A percentile compares a stretch with the other conserved stretches of the same genome.
Evolutionary conservation across 2,888 invertebrate species (phyloP).

Genomic region (Habroteleia sp.): DNA sequence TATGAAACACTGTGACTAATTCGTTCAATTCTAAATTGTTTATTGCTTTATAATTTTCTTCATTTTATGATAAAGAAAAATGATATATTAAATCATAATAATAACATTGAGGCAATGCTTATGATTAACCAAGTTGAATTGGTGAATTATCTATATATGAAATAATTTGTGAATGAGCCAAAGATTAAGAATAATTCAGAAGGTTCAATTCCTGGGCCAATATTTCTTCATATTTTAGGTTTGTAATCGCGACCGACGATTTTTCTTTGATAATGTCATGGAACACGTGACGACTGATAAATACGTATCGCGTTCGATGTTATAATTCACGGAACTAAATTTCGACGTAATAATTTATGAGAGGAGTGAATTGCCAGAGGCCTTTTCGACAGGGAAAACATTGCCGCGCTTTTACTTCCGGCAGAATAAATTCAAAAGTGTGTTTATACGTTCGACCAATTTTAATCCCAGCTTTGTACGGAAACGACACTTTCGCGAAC

Average conservation of each 20-base stretch:
- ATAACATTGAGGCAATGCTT: too few relatives aligned
- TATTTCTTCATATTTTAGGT: background rate
- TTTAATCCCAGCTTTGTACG: constrained; percentile 52
- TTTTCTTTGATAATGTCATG: constrained; percentile 12
- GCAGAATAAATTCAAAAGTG: constrained; percentile 46
- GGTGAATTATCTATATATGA: too few relatives aligned
- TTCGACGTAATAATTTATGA: constrained; percentile 49
- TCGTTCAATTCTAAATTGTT: too few relatives aligned
- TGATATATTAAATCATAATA: too few relatives aligned
- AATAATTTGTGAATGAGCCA: too few relatives aligned
- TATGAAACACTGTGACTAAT: too few relatives aligned
- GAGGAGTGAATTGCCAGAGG: constrained; percentile 40
- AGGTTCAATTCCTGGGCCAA: background rate
- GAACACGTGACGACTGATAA: constrained; percentile 9
- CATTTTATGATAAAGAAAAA: too few relatives aligned
- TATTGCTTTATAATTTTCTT: too few relatives aligned
- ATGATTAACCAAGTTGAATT: too few relatives aligned
- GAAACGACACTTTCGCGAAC: constrained; percentile 23
- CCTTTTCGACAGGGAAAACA: constrained; percentile 48
- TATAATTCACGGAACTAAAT: constrained; percentile 41
- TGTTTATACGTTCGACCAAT: constrained; percentile 47
- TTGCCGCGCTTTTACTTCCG: constrained; percentile 54
- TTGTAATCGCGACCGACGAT: background rate
- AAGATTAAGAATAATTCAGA: too few relatives aligned
- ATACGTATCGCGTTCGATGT: constrained; percentile 20